Evolutionary conservation across 1,140 invertebrate species (phyloP).

Genomic region (Tetragonula clypearis): DNA sequence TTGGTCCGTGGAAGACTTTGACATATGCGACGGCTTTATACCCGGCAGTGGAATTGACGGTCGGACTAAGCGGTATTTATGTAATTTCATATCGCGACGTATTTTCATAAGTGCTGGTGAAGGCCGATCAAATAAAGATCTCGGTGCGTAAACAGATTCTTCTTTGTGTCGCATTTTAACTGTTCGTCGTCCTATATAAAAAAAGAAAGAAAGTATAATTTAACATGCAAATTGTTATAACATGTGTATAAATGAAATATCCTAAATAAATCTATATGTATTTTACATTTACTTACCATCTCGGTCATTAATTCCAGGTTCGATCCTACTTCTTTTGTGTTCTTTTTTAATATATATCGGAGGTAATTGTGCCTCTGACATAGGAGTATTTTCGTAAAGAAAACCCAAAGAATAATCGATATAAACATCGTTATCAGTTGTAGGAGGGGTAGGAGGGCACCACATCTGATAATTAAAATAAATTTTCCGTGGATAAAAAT

Average conservation of each 20-base stretch:
- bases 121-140: slow-evolving; percentile 94
- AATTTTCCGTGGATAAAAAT: not conserved
- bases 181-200: slow-evolving; percentile 81
- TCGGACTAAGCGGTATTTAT: slow-evolving; percentile 87
- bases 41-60: slow-evolving; percentile 84
- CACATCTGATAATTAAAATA: slow-evolving; percentile 88
- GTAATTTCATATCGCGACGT: slow-evolving; percentile 88
- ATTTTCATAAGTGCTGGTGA: slow-evolving; percentile 89
- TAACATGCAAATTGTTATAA: not conserved
- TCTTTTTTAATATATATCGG: slow-evolving; percentile 93
- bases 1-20: slow-evolving; percentile 84
- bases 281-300: slow-evolving; percentile 72
- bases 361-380: slow-evolving; percentile 92
- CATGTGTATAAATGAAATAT: not conserved
- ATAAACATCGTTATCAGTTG: slow-evolving; percentile 95
- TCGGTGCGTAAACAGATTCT: slow-evolving; percentile 88
- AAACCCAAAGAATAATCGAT: slow-evolving; percentile 92
- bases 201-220: not conserved
- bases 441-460: slow-evolving; percentile 96
- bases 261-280: not conserved
- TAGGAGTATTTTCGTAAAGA: slow-evolving; percentile 91
- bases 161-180: slow-evolving; percentile 87
- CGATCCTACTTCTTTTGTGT: slow-evolving; percentile 87
- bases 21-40: slow-evolving; percentile 81
- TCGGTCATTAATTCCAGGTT: slow-evolving; percentile 81